Evolutionary conservation across 2,113 vertebrate genomes (phyloP).

Genomic region (Meriones unguiculatus): DNA sequence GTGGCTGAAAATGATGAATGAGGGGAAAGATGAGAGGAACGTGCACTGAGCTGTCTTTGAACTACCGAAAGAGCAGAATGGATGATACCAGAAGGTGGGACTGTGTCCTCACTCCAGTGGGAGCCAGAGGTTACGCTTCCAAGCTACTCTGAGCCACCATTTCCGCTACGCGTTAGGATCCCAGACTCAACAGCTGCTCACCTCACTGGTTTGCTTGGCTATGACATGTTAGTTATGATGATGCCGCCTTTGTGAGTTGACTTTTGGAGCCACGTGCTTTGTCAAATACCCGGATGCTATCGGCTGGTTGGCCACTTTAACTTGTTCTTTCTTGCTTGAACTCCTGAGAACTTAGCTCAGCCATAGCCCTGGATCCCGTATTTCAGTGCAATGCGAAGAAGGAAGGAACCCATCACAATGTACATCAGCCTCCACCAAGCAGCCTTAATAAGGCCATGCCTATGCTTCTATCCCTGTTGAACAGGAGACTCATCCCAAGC

Average conservation of each 20-base stretch:
- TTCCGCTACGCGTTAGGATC: background rate
- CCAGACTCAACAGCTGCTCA: background rate
- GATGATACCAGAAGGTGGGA: background rate
- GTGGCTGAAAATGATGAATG: background rate
- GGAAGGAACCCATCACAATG: background rate
- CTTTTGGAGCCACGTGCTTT: background rate
- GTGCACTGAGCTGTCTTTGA: background rate
- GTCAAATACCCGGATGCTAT: background rate
- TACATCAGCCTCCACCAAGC: background rate
- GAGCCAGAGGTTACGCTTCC: background rate
- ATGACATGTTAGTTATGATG: background rate
- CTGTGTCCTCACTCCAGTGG: background rate
- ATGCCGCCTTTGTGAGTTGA: background rate
- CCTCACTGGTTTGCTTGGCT: background rate
- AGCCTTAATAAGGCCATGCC: background rate
- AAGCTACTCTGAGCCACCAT: background rate
- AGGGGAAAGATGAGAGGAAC: background rate
- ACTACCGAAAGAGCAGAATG: background rate
- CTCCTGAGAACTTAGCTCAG: slow-evolving; percentile 15
- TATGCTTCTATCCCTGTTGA: background rate
- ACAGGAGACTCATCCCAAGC: background rate
- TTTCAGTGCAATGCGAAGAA: background rate
- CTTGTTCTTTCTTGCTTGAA: slow-evolving; percentile 24
- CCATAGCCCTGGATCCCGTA: background rate
- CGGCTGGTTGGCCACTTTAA: background rate